A percentile compares a stretch with the other conserved stretches of the same genome.
Conservation (phyloP, 1,140 invertebrate species). For the Cryptotermes secundus region DNA sequence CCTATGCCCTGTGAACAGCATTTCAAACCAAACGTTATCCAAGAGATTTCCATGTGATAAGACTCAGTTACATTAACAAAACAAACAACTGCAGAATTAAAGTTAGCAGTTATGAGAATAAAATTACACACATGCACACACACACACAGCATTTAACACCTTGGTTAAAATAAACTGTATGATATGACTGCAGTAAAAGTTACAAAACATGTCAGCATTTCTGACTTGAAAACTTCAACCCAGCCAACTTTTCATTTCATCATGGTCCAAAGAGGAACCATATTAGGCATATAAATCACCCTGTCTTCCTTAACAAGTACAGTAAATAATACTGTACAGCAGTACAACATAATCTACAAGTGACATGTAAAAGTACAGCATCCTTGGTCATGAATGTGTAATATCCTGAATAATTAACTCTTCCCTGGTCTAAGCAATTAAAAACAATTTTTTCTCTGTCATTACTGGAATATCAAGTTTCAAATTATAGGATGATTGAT, state of each 20-base stretch:
- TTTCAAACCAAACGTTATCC: neutral
- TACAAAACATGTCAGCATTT: neutral
- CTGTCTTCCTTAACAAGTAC: conserved; percentile 4
- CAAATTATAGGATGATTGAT: no score
- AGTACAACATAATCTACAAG: neutral
- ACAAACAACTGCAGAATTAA: neutral
- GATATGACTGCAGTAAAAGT: neutral
- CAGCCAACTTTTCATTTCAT: neutral
- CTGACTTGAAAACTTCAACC: neutral
- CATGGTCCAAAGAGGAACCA: conserved; percentile 12
- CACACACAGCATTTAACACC: neutral
- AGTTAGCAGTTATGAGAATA: neutral
- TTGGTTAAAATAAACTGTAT: neutral
- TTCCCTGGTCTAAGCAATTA: neutral
- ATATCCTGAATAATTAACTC: neutral
- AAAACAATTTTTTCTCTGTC: no score
- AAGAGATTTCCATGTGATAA: neutral
- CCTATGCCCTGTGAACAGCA: neutral
- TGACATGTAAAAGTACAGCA: neutral
- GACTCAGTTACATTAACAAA: neutral
- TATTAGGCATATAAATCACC: conserved; percentile 10
- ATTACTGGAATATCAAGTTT: no score
- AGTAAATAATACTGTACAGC: neutral
- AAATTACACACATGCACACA: neutral
- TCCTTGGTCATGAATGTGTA: neutral